Evolutionary conservation across 2,797 vertebrate species (phyloP).

Genomic region (Margarornis squamiger): DNA sequence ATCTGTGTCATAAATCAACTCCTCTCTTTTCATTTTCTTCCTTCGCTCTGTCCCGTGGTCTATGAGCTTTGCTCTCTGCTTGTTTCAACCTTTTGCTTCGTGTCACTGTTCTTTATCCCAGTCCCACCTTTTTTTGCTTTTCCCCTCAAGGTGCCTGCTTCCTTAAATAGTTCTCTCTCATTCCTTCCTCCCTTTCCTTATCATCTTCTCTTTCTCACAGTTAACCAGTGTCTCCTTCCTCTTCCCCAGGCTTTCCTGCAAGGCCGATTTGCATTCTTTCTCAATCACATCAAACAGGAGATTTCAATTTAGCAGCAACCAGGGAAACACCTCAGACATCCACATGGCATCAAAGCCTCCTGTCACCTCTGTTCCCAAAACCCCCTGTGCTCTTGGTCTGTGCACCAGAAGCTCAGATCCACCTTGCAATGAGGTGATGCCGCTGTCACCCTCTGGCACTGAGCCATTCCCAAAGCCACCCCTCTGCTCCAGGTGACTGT

Average conservation of each 20-base stretch:
- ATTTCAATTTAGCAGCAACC: conserved; percentile 20
- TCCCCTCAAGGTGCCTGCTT: background rate
- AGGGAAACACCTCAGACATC: conserved; percentile 10
- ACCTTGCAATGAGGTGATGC: background rate
- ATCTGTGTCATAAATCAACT: background rate
- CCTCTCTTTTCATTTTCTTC: background rate
- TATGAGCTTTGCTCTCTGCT: background rate
- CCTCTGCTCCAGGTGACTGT: accelerated
- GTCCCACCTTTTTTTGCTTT: background rate
- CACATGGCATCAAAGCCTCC: background rate
- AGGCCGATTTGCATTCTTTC: conserved; percentile 9
- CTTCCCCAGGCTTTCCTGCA: background rate
- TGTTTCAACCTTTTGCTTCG: background rate
- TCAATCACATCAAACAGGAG: conserved; percentile 31
- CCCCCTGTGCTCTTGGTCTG: background rate
- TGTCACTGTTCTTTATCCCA: background rate
- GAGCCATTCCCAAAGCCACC: background rate
- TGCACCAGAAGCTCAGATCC: background rate
- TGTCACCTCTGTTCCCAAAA: background rate
- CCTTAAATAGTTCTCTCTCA: background rate
- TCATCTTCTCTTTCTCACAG: background rate
- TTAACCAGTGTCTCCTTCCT: background rate
- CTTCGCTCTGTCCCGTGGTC: background rate
- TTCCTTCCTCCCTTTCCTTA: background rate
- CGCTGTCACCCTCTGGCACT: background rate